Base-by-base conservation (phyloP, 2,113 vertebrate species). In the Toxotes jaculatrix region DNA sequence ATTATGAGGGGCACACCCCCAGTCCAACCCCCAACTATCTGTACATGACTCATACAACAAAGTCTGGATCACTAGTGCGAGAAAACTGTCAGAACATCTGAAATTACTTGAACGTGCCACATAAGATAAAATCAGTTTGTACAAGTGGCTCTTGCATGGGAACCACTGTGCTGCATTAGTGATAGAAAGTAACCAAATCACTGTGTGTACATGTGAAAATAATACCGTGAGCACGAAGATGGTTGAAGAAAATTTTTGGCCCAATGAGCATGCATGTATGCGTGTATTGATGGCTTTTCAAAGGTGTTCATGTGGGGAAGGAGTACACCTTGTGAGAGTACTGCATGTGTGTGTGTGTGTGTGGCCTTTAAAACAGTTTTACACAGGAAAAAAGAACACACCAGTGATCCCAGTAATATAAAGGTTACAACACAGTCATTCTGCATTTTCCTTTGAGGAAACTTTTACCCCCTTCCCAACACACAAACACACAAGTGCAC, bases 361-460 rank as follows among this genome's bases (percentile, higher is more conserved):
- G 80, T 82, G 74, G 66, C 42, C 70, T 72, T 75, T 84, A 55
- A 77, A 78, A 69, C 10, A 1, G 1, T 61, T 79, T 89, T 51
- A 81, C 74, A 55, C 27, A 72, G 73, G 55, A 16, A 72, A 79
- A 75, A 75, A 68, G 32, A 42, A 67, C 55, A 80, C 74, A 77
- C 40, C 40, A 53, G n/a, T 69, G 81, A 88, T 74, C 85, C 81
- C 53, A 67, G 36, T 72, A 56, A 77, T 62, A 66, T 56, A 74
- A 79, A 79, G 31, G 56, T 80, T 64, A 36, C 3, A 27, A 27
- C 21, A 53, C 7, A 40, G 32, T 66, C 53, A 82, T 45, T 45
- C 31, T 27, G 7, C n/a, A 72, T 69, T 85, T 84, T 88, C 66
- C 71, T 71, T 60, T 72, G 1, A 65, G 59, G 68, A 74, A 78